A percentile compares a stretch with the other conserved stretches of the same genome.
Conservation (phyloP, 2,888 invertebrate species). For the Metopia argyrocephala region DNA sequence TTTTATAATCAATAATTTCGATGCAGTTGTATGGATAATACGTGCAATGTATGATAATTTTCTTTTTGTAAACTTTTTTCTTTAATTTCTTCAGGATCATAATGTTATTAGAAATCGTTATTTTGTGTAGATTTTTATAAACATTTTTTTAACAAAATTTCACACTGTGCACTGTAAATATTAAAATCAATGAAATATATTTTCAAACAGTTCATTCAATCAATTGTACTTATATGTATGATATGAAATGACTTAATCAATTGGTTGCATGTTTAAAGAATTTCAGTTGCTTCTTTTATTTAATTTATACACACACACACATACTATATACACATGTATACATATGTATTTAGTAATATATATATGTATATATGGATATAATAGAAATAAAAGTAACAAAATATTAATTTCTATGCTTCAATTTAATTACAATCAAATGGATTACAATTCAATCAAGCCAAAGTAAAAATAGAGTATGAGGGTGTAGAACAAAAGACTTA, state of each 20-base stretch:
- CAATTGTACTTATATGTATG: neutral
- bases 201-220: neutral
- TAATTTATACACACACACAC: too few species aligned
- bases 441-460: neutral
- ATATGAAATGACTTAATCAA: conserved; percentile 24
- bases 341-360: neutral
- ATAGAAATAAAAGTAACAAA: neutral
- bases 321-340: too few species aligned
- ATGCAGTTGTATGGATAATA: too few species aligned
- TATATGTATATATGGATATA: neutral
- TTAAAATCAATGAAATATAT: neutral
- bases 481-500: conserved; percentile 35
- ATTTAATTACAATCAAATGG: neutral
- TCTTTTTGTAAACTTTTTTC: too few species aligned
- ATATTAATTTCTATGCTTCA: neutral
- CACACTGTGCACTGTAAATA: neutral
- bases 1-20: too few species aligned
- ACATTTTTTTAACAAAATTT: neutral
- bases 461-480: neutral
- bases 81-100: too few species aligned
- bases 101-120: too few species aligned
- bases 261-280: conserved; percentile 27
- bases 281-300: conserved; percentile 10
- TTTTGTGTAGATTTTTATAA: too few species aligned
- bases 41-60: too few species aligned